These are phyloP conservation scores for Campoletis sonorensis DNA, from an alignment of 1,140 invertebrate species.

Conservation along the genomic window DNA sequence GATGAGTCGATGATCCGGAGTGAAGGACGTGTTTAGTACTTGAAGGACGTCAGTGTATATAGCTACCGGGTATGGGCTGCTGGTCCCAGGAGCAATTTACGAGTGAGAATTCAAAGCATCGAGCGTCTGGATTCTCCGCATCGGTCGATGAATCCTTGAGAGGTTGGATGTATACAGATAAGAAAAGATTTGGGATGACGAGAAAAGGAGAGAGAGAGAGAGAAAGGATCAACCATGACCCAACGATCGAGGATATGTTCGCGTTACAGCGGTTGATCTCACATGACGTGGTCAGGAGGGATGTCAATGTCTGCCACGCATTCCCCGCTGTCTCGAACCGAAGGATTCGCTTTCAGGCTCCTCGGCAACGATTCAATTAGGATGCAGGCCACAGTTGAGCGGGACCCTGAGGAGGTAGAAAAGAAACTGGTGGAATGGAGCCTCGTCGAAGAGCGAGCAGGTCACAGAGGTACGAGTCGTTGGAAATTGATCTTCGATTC, in stretches of 20 bases:
- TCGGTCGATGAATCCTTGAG: constrained; percentile 33
- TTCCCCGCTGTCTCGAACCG: constrained; percentile 44
- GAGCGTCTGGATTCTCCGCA: constrained; percentile 43
- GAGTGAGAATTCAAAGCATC: constrained; percentile 46
- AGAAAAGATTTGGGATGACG: background rate
- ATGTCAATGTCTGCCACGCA: constrained; percentile 58
- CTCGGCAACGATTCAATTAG: constrained; percentile 42
- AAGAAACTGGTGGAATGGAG: background rate
- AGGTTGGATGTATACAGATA: too few species aligned
- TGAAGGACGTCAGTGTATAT: constrained; percentile 48
- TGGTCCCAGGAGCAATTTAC: background rate
- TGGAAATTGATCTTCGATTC: constrained; percentile 10
- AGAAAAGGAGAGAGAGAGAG: background rate
- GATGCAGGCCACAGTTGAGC: background rate
- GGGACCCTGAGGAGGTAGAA: background rate
- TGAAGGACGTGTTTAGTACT: constrained; percentile 41
- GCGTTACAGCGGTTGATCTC: background rate
- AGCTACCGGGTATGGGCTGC: constrained; percentile 59
- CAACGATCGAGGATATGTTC: background rate
- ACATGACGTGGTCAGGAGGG: constrained; percentile 45
- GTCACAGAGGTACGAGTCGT: background rate
- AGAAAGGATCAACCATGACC: background rate
- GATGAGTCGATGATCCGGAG: constrained; percentile 49
- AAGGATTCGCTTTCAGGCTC: constrained; percentile 21
- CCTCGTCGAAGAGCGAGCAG: background rate